phyloP scores from a whole-genome alignment of 1,140 invertebrate species.

The Papilio helenus region DNA sequence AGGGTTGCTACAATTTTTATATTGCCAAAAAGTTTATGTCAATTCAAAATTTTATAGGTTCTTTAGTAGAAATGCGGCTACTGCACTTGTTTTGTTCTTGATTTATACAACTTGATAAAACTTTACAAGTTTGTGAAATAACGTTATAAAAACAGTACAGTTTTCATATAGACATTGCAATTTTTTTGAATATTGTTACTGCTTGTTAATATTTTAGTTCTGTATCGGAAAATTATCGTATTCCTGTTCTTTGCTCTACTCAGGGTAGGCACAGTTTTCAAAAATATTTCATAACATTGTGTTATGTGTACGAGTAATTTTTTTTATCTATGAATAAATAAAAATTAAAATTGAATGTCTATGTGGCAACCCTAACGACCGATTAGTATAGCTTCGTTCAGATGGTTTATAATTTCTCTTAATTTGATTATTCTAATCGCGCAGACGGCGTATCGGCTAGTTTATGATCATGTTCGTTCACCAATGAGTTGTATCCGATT shows the following conservation, averaged over 20 bases:
- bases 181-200: neutral
- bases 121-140: neutral
- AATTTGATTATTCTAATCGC: constrained; percentile 40
- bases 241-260: neutral
- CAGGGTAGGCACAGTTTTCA: neutral
- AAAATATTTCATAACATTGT: neutral
- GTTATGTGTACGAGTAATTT: too few species aligned
- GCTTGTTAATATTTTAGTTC: neutral
- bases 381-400: constrained; percentile 29
- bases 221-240: neutral
- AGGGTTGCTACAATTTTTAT: neutral
- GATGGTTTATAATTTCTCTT: constrained; percentile 37
- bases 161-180: neutral
- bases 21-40: neutral
- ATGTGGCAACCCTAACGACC: constrained; percentile 28
- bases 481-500: constrained; percentile 35
- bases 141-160: neutral
- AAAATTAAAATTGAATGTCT: neutral
- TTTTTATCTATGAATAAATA: too few species aligned
- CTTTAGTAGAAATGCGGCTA: neutral
- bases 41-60: neutral
- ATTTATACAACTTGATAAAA: constrained; percentile 27
- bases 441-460: constrained; percentile 22
- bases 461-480: constrained; percentile 34
- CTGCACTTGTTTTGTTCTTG: neutral